Conservation (phyloP, 2,888 invertebrate species). For the Idaea biselata region DNA sequence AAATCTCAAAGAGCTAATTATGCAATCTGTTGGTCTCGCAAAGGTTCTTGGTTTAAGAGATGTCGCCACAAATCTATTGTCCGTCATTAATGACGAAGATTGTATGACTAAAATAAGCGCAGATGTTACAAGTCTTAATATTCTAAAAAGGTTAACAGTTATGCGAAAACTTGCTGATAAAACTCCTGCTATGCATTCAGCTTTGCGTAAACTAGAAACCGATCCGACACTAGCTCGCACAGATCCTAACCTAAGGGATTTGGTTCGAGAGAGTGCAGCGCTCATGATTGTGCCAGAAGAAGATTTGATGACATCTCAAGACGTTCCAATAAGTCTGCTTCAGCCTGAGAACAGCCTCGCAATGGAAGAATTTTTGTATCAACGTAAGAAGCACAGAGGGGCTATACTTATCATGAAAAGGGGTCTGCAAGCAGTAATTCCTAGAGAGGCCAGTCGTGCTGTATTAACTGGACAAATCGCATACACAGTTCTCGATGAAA, state of each 20-base stretch:
- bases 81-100: conserved; percentile 77
- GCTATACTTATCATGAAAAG: conserved; percentile 87
- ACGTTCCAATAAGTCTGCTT: conserved; percentile 85
- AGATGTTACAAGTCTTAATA: conserved; percentile 82
- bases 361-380: conserved; percentile 86
- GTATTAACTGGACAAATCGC: conserved; percentile 88
- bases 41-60: conserved; percentile 84
- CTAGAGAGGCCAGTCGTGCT: conserved; percentile 86
- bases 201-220: conserved; percentile 82
- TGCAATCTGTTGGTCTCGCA: conserved; percentile 85
- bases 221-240: conserved; percentile 85
- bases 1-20: conserved; percentile 69
- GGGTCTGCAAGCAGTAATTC: conserved; percentile 87
- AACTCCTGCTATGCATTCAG: conserved; percentile 82
- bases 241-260: conserved; percentile 85
- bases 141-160: conserved; percentile 85
- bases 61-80: conserved; percentile 79
- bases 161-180: conserved; percentile 86
- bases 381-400: conserved; percentile 78
- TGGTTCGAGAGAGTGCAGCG: conserved; percentile 87
- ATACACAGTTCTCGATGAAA: conserved; percentile 88
- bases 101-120: conserved; percentile 78
- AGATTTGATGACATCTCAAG: conserved; percentile 82
- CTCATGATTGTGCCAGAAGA: conserved; percentile 85
- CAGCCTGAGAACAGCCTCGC: conserved; percentile 86